phyloP scores from a whole-genome alignment of 2,113 vertebrate species.

The Anolis sagrei region DNA sequence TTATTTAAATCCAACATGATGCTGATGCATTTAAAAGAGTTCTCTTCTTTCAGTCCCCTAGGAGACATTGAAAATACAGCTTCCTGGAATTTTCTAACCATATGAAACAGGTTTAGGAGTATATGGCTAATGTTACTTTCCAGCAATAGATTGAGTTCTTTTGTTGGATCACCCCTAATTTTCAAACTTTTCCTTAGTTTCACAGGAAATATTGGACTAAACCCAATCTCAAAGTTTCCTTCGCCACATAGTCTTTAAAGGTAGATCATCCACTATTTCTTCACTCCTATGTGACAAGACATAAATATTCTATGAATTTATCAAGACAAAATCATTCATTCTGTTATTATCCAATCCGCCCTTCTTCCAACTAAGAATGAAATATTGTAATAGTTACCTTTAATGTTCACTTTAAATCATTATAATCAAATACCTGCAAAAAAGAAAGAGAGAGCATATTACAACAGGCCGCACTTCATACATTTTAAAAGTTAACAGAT shows the following conservation, averaged over 20 bases:
- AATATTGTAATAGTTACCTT: constrained; percentile 18
- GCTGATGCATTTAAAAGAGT: too few species aligned
- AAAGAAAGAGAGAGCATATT: constrained; percentile 31
- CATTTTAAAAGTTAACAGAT: not conserved
- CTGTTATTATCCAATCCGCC: not conserved
- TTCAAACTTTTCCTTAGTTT: not conserved
- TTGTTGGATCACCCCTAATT: not conserved
- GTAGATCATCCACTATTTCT: not conserved
- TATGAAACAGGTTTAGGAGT: too few species aligned
- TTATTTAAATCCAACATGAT: too few species aligned
- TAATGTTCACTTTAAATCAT: constrained; percentile 47
- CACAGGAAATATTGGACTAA: not conserved
- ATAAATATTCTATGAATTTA: not conserved
- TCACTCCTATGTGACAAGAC: not conserved
- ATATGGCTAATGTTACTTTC: too few species aligned
- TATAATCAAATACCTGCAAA: constrained; percentile 43
- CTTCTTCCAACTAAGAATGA: not conserved
- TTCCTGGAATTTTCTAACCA: too few species aligned
- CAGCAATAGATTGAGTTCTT: not conserved
- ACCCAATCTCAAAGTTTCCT: not conserved
- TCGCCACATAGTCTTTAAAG: not conserved
- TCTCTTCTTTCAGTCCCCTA: too few species aligned
- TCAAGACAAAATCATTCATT: not conserved
- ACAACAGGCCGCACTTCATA: constrained; percentile 7
- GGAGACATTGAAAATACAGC: too few species aligned